Percentiles rank a stretch among this genome's conserved stretches.
phyloP scores from a whole-genome alignment of 1,140 invertebrate species.

The Prorops nasuta region DNA sequence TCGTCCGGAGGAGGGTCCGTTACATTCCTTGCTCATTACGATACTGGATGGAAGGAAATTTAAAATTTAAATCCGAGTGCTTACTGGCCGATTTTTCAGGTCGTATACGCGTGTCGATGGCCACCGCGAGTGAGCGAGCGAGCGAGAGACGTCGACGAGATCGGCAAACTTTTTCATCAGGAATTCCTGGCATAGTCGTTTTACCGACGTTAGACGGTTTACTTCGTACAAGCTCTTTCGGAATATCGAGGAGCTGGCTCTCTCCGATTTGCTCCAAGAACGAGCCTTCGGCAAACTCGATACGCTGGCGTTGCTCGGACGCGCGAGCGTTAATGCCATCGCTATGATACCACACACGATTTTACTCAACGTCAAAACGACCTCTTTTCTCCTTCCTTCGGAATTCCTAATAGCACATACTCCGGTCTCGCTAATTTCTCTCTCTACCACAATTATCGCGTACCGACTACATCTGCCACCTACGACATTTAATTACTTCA shows the following conservation, averaged over 20 bases:
- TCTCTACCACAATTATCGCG: too few relatives aligned
- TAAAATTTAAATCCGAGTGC: constrained; percentile 41
- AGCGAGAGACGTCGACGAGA: too few relatives aligned
- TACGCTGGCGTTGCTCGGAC: neutral
- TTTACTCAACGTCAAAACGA: too few relatives aligned
- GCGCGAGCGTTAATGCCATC: neutral
- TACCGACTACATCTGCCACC: too few relatives aligned
- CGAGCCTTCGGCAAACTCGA: neutral
- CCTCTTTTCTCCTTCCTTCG: too few relatives aligned
- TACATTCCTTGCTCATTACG: constrained; percentile 45
- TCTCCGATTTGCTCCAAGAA: neutral
- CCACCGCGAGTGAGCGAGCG: neutral
- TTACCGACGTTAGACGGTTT: constrained; percentile 11
- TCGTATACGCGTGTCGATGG: constrained; percentile 11
- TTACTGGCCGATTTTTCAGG: constrained; percentile 27
- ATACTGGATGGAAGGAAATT: constrained; percentile 32
- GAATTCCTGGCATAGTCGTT: constrained; percentile 9
- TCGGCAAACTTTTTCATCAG: neutral
- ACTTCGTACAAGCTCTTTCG: constrained; percentile 7
- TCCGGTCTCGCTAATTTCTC: constrained; percentile 6
- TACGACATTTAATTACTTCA: too few relatives aligned
- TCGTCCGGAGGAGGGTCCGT: constrained; percentile 30
- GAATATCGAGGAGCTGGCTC: neutral
- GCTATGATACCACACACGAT: too few relatives aligned
- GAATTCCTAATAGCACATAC: too few relatives aligned